Evolutionary conservation across 1,140 invertebrate genomes (phyloP).

Genomic region (Nasonia giraulti): DNA sequence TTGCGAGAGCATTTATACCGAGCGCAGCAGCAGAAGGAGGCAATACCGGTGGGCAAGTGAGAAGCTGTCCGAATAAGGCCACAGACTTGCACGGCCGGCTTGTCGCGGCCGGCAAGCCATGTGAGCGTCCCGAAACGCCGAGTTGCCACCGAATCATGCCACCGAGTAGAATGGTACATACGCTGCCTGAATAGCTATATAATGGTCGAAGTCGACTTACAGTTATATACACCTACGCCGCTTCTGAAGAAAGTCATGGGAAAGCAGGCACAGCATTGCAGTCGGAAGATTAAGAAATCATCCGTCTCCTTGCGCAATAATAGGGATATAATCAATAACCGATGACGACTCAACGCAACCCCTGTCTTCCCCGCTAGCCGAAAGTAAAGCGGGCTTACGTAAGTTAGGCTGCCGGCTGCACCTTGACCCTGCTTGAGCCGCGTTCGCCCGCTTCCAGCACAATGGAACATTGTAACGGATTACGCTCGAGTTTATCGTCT

Average conservation of each 20-base stretch:
- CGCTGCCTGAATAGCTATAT: too few relatives aligned
- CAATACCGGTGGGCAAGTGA: conserved; percentile 61
- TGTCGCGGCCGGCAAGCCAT: conserved; percentile 49
- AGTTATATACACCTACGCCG: too few relatives aligned
- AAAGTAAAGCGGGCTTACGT: not conserved
- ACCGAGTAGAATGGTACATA: too few relatives aligned
- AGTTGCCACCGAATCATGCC: not conserved
- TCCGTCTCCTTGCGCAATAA: too few relatives aligned
- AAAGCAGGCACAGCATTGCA: too few relatives aligned
- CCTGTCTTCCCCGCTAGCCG: not conserved
- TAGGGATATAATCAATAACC: too few relatives aligned
- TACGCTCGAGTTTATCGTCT: conserved; percentile 28
- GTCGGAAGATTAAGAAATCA: too few relatives aligned
- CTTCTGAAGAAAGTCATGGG: too few relatives aligned
- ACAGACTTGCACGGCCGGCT: conserved; percentile 58
- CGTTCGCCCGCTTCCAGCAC: conserved; percentile 50
- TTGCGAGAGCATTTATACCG: not conserved
- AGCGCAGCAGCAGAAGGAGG: not conserved
- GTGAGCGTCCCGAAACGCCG: conserved; percentile 65
- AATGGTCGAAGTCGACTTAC: too few relatives aligned
- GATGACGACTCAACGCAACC: too few relatives aligned
- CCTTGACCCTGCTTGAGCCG: conserved; percentile 56
- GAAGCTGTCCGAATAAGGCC: conserved; percentile 73
- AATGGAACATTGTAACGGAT: conserved; percentile 65
- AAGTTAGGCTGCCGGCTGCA: not conserved